Base-by-base conservation (phyloP, 23 tunicate genomes). In the Halocynthia aurantium region DNA sequence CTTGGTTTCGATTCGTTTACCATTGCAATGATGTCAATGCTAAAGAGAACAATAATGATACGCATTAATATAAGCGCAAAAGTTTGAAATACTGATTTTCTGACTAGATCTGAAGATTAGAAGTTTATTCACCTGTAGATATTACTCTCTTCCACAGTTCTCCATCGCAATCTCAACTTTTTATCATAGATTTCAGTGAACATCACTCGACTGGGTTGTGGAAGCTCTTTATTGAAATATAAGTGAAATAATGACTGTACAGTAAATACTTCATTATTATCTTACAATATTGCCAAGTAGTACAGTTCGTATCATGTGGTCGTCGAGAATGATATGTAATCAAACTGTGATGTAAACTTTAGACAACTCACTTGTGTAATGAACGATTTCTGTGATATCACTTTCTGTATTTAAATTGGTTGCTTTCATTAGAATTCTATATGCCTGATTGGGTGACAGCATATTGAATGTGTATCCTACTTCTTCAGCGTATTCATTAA, bases 341-440 rank as follows among this genome's bases (percentile, higher is more conserved):
- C 44, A 10, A 65, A 0, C 70, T 40, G n/a, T 8, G 49, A 67
- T 21, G 5, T 67, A 31, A 67, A 67, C 10, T 60, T 10, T 13
- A 69, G 55, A 66, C 21, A n/a, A 74, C 84, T 90, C 60, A 92
- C 98, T 92, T 67, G 98, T 86, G 75, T 86, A 71, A 12, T 58
- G 83, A 10, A 58, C 67, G 52, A 86, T 44, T 65, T 74, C 74
- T 0, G 55, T 67, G 12, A 62, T 17, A 50, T 74, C 55, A 70
- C 98, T 92, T 57, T 86, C 73, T 31, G 98, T 92, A 62, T 86
- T 69, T 6, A 69, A 52, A 69, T 86, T 92, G 55, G 77, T 13
- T 8, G 98, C 92, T 61, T 57, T 78, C 87, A 92, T 92, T 69
- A 80, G 60, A 15, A 92, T 86, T 10, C 56, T 53, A 74, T 84